Evolutionary conservation across 2,113 vertebrate species (phyloP), one percentile per base, ranked within the genome.

Genomic region (Orthonyx spaldingii): DNA sequence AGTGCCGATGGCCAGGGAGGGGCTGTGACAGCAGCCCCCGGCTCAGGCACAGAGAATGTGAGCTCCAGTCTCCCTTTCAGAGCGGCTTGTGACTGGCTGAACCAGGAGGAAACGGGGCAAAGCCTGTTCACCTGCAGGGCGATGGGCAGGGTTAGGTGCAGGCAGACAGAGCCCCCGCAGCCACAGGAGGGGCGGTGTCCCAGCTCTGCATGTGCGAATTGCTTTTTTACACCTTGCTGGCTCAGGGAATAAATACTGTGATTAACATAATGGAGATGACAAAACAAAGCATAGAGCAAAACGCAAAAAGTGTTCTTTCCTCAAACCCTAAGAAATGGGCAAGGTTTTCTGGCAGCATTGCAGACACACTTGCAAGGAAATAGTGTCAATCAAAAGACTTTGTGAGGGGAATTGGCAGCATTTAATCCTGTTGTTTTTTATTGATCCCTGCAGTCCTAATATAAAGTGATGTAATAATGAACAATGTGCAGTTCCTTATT

Each of bases 381-480:
- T 27, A 77, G 72, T 88, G 84, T 93, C 93, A 94, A 96, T 97
- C 97, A 97, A 90, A 95, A 89, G 79, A 70, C 86, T 94, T 80
- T 77, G 82, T 44, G 68, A 86, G 37, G 91, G 56, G 85, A 97
- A 94, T 52, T 97, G 95, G 95, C 94, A 93, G 91, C 96, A 87
- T 95, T 97, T 97, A 97, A 96, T 97, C 94, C 93, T 93, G 94
- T 96, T 96, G 93, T 75, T 94, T 96, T 97, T 96, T 96, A 97
- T 96, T 94, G 96, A 97, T 97, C 96, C 97, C 97, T 53, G 78
- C 93, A 97, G 97, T 93, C 95, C 94, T 96, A 97, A 97, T 97
- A 93, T 94, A 97, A 97, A 96, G 94, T 97, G 97, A 97, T 96
- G 96, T 94, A 97, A 96, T 97, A 97, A 97, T 61, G 96, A 97